Evolutionary conservation across 2,888 invertebrate genomes (phyloP), one percentile per base, ranked within the genome.

Genomic region (Ormyrus pomaceus): DNA sequence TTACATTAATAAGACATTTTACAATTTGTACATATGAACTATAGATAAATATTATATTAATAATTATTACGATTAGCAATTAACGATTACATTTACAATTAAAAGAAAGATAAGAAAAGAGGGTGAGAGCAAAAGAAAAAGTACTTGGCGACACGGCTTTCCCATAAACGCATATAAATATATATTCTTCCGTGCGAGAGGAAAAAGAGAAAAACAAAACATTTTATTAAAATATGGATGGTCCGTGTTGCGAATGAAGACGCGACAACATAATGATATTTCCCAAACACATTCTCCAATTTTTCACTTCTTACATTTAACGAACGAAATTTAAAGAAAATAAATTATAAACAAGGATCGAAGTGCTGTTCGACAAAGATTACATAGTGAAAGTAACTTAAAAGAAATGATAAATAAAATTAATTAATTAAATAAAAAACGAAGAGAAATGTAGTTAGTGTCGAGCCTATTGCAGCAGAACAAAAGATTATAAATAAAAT

Each of bases 21-120:
- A 88, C 88, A 88, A 89, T 89, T 89, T 89, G 88, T 89, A 89
- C 85, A 89, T 89, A 88, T 87, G 85, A 87, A 88, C 79, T 87
- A 88, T 87, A 87, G 85, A 85, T 86, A 82, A 84, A 83, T 85
- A 78, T 72, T 80, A 81, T 70, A 83, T 81, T 75, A 78, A 82
- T 80, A 74, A 82, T 81, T 82, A 82, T 82, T 75, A 83, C 66
- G 72, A 82, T 79, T 82, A 82, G 82, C 51, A 68, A 82, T 65
- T 80, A 72, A 79, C 48, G 46, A 74, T 77, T 74, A 65, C 46
- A 77, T 77, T 72, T 82, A 80, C 46, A 75, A 68, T 74, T 79
- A 77, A 77, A 70, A 64, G n/a, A 70, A 73, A 80, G 66, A 8
- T 77, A 58, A 80, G 61, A 34, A 34, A 34, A 34, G 34, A 34